Base-by-base conservation (phyloP, 2,888 invertebrate genomes). In the Agrochola lota region DNA sequence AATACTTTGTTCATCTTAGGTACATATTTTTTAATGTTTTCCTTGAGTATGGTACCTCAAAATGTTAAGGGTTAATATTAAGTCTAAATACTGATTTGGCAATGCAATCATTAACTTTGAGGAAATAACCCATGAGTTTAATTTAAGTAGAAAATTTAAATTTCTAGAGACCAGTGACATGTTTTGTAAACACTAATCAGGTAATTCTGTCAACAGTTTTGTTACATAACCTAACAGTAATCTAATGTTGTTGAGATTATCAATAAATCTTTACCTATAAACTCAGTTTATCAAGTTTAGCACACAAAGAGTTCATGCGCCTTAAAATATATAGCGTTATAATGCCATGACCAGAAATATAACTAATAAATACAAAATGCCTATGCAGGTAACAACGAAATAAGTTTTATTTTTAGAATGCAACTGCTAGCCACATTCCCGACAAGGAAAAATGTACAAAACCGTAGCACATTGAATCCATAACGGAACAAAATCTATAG, bases 321-420 rank as follows among this genome's bases (percentile, higher is more conserved):
- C 52, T 17, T 30, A 11, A 7, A 43, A 2, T 12, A 15, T 46
- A 57, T 0, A 46, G 15, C 15, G 49, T 30, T n/a, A 0, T 67
- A n/a, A 1, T 68, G 20, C 70, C 20, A 43, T 62, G 17, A 49
- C 8, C 49, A 64, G 1, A 66, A 69, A 78, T 23, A 15, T 40
- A 57, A 70, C 30, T 8, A 62, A 75, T 70, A 62, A 68, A 46
- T 49, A 62, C 52, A 77, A 68, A 73, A 60, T 57, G n/a, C 46
- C 35, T 63, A 17, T 57, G 43, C 72, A 84, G 79, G 80, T 82
- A 78, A 72, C 70, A 49, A 75, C 66, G 60, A 86, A 83, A 84
- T 76, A 77, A 12, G 64, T 78, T 86, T 75, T 86, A 87, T 86
- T 81, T 86, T 68, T 86, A 87, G 87, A 87, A 74, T 68, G 63